Conservation (phyloP, 2,797 vertebrate genomes). For the Gymnothorax javanicus region DNA sequence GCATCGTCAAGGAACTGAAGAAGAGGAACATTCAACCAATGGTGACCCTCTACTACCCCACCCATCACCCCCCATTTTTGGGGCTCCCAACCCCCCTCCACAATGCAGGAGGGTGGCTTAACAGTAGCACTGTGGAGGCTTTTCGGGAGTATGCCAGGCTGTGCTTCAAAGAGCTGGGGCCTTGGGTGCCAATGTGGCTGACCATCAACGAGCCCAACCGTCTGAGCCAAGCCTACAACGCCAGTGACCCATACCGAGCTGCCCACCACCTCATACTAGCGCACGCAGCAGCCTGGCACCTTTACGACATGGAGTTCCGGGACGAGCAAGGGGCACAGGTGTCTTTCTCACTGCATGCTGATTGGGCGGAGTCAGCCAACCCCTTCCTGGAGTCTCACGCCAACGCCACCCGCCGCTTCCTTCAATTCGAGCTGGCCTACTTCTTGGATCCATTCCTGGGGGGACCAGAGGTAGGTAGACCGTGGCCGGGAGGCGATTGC, state of each 20-base stretch:
- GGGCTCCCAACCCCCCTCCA: conserved; percentile 79
- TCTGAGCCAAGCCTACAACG: conserved; percentile 74
- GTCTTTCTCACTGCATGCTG: conserved; percentile 87
- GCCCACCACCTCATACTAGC: conserved; percentile 86
- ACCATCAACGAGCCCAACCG: conserved; percentile 95
- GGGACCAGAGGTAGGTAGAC: conserved; percentile 41
- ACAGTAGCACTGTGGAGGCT: conserved; percentile 72
- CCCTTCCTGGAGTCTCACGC: conserved; percentile 79
- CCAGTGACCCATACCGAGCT: conserved; percentile 71
- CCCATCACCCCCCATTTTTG: conserved; percentile 67
- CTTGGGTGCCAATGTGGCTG: conserved; percentile 87
- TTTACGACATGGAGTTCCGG: conserved; percentile 73
- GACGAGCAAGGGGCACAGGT: conserved; percentile 71
- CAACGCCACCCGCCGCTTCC: conserved; percentile 78
- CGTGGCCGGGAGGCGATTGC: conserved; percentile 67
- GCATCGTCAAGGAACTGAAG: conserved; percentile 81
- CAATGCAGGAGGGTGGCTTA: conserved; percentile 85
- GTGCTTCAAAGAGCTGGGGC: conserved; percentile 85
- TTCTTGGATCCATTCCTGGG: conserved; percentile 88
- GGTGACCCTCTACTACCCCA: conserved; percentile 87
- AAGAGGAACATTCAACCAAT: conserved; percentile 74
- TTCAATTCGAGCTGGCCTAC: conserved; percentile 88
- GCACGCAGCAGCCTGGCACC: conserved; percentile 84
- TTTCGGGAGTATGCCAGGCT: conserved; percentile 83
- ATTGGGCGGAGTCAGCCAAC: conserved; percentile 92